Base-by-base conservation (phyloP, 64 coral and sea anemone species). In the Anthopleura sola region DNA sequence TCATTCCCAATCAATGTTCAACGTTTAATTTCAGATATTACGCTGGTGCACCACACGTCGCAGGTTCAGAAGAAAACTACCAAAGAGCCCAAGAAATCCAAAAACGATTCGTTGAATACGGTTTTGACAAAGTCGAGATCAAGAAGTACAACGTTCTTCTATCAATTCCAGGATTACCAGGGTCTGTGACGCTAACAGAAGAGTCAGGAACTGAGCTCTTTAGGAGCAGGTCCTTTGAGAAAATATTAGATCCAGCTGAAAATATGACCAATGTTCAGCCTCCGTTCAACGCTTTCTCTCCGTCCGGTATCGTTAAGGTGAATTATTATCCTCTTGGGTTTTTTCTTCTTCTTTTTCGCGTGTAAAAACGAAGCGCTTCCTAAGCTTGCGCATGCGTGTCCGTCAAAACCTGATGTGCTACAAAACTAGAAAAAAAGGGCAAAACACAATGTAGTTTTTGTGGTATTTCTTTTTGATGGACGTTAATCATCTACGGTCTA, bases 81-180 rank as follows among this genome's bases (percentile, higher is more conserved):
- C 68, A 95, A 60, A 81, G 80, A 75, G 93, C 89, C 7, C 29
- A 55, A 24, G 54, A 86, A 68, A 91, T 95, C 32, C 15, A 85
- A 58, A 62, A 88, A 37, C n/a, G 88, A 62, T 91, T 89, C 85
- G 20, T 37, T n/a, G 36, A 86, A 18, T 91, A 81, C 54, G 82
- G 90, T 38, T 46, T 95, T 60, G 89, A 95, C 23, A 91, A 91
- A 75, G 93, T 82, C 2, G 89, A 88, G 29, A 68, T 95, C 17
- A 95, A 91, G 60, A 91, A 91, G 51, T 95, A 95, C 32, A 60
- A 88, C 33, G 83, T 91, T 38, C 82, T 95, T 1, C 38, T 95
- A 9, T 95, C 93, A 29, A 85, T 90, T 5, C 89, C 93, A 7
- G 75, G 84, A 33, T 82, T 58, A 78, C 86, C 89, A 12, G 93